Evolutionary conservation across 2,888 invertebrate genomes (phyloP).

Genomic region (Cerastoderma edule): DNA sequence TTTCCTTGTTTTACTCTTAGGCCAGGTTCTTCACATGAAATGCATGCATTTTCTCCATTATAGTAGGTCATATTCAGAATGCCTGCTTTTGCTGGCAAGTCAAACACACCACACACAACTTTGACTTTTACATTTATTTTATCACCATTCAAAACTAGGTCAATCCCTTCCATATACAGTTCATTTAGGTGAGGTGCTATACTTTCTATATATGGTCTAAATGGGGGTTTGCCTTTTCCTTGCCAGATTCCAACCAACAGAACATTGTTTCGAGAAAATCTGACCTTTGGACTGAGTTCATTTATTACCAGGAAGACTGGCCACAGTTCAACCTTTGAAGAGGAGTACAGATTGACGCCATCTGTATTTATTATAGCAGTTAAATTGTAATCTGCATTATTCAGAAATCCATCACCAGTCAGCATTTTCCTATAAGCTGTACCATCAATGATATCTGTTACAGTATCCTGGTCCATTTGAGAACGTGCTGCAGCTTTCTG

Average conservation of each 20-base stretch:
- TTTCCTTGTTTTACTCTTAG: conserved; percentile 36
- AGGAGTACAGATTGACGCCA: conserved; percentile 45
- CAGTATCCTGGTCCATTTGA: conserved; percentile 10
- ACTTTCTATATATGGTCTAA: conserved; percentile 24
- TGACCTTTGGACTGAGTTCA: conserved; percentile 35
- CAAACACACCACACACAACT: conserved; percentile 43
- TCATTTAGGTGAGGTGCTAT: conserved; percentile 27
- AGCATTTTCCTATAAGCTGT: conserved; percentile 27
- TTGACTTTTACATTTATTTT: conserved; percentile 32
- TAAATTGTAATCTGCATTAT: conserved; percentile 19
- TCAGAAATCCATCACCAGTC: conserved; percentile 29
- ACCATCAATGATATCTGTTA: conserved; percentile 47
- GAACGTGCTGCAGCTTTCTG: conserved; percentile 19
- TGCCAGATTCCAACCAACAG: no score
- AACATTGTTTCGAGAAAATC: no score
- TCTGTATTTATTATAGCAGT: conserved; percentile 50
- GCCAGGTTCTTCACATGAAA: conserved; percentile 54
- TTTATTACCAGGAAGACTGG: conserved; percentile 44
- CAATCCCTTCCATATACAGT: conserved; percentile 39
- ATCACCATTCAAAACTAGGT: conserved; percentile 16
- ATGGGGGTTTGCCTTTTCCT: no score
- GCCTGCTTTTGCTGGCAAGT: no score
- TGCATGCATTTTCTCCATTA: conserved; percentile 52
- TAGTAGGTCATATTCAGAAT: conserved; percentile 53
- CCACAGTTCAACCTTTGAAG: no score